A percentile compares a stretch with the other conserved stretches of the same genome.
Conservation (phyloP, 1,140 invertebrate species). For the Drosophila jambulina region DNA sequence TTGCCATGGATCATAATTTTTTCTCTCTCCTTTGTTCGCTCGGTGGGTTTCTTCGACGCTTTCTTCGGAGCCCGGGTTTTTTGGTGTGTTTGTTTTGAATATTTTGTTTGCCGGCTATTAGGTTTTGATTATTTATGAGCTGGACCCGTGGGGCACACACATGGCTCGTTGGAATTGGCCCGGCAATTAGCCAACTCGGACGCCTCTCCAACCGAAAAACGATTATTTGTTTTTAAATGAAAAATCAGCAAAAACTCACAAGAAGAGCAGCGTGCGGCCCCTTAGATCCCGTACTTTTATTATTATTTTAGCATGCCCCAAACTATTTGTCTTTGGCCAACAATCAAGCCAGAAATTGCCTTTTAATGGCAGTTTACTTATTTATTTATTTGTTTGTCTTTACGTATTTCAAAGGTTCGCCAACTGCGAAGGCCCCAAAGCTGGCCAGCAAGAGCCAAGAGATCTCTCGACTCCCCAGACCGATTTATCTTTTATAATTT, state of each 20-base stretch:
- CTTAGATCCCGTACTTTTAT: conserved; percentile 29
- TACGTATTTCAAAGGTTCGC: conserved; percentile 18
- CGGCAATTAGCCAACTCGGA: conserved; percentile 50
- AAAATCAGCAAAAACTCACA: conserved; percentile 38
- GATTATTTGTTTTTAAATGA: conserved; percentile 52
- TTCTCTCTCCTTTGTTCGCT: conserved; percentile 29
- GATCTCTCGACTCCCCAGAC: conserved; percentile 6
- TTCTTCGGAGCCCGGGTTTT: conserved; percentile 13
- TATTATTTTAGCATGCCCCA: conserved; percentile 51
- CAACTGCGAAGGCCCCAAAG: conserved; percentile 1
- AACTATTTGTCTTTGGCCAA: conserved; percentile 69
- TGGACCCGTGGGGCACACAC: conserved; percentile 41
- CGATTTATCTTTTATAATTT: conserved; percentile 55
- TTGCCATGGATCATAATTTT: conserved; percentile 77
- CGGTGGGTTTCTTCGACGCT: conserved; percentile 18
- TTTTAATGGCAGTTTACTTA: conserved; percentile 72
- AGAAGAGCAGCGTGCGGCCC: conserved; percentile 17
- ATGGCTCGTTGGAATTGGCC: conserved; percentile 54
- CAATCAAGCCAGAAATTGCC: conserved; percentile 61
- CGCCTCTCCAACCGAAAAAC: conserved; percentile 38
- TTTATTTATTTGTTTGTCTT: conserved; percentile 50
- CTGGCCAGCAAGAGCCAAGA: conserved; percentile 1
- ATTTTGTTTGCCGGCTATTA: conserved; percentile 66
- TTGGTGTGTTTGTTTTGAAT: conserved; percentile 52
- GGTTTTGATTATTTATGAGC: conserved; percentile 67